Conservation (phyloP, 1,140 invertebrate genomes). For the Rhyzopertha dominica region DNA sequence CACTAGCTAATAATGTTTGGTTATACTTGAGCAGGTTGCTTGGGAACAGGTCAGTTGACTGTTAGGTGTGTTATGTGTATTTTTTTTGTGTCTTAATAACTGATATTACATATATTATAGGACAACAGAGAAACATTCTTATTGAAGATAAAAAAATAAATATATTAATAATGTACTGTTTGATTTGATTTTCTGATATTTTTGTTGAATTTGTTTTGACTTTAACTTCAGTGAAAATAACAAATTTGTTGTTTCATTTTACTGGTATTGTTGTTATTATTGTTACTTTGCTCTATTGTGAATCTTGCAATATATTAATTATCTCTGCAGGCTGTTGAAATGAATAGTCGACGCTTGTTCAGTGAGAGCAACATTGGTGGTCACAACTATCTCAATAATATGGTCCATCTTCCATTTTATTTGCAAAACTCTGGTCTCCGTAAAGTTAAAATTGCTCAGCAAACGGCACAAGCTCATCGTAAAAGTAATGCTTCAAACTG, state of each 20-base stretch:
- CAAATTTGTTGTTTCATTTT: background rate
- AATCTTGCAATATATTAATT: background rate
- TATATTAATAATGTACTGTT: too few relatives aligned
- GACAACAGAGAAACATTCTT: too few relatives aligned
- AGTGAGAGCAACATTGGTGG: conserved; percentile 87
- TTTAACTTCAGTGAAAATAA: too few relatives aligned
- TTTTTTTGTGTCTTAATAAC: too few relatives aligned
- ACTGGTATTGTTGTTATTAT: background rate
- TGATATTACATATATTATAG: too few relatives aligned
- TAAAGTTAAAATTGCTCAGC: conserved; percentile 80
- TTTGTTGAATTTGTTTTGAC: too few relatives aligned
- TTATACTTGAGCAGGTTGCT: conserved; percentile 48
- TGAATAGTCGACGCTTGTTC: conserved; percentile 79
- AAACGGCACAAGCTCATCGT: conserved; percentile 57
- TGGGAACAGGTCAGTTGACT: conserved; percentile 51
- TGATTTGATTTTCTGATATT: too few relatives aligned
- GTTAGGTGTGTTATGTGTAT: too few relatives aligned
- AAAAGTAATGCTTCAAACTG: conserved; percentile 30
- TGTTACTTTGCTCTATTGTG: background rate
- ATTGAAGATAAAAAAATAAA: too few relatives aligned
- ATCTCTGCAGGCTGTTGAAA: conserved; percentile 74
- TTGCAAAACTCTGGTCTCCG: conserved; percentile 92
- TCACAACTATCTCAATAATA: conserved; percentile 91
- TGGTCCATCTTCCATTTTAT: conserved; percentile 97
- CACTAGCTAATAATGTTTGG: background rate